A percentile compares a stretch with the other conserved stretches of the same genome.
phyloP scores from a whole-genome alignment of 2,113 vertebrate species.

The Sialia sialis region DNA sequence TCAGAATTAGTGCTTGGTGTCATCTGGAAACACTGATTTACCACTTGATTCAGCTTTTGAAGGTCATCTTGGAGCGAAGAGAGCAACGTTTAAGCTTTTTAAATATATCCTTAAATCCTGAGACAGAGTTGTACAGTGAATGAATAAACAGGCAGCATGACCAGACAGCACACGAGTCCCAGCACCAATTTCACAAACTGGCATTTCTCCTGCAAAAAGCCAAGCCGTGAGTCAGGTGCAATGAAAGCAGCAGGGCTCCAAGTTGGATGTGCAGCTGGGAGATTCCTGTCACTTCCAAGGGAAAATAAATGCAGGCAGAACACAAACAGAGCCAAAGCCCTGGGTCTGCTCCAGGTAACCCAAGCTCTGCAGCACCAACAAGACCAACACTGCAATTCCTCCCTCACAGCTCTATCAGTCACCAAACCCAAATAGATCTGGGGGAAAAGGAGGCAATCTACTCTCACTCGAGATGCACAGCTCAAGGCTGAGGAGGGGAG shows the following conservation, averaged over 20 bases:
- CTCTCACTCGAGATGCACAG: neutral
- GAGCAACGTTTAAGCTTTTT: neutral
- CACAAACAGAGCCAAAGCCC: neutral
- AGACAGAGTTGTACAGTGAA: neutral
- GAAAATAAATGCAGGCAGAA: neutral
- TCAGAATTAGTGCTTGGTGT: neutral
- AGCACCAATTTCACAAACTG: neutral
- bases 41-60: conserved; percentile 3
- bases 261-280: neutral
- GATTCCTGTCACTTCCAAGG: neutral
- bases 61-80: conserved; percentile 26
- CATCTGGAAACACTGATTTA: neutral
- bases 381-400: neutral
- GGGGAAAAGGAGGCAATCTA: neutral
- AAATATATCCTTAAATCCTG: neutral
- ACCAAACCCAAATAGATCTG: neutral
- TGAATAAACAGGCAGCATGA: neutral
- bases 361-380: conserved; percentile 1
- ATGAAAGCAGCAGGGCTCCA: neutral
- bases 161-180: no score
- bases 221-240: neutral
- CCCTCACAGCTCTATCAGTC: neutral
- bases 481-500: neutral
- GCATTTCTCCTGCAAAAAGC: neutral
- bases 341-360: neutral